A percentile compares a stretch with the other conserved stretches of the same genome.
Conservation (phyloP, 2,888 invertebrate species). For the Eulithis testata region DNA sequence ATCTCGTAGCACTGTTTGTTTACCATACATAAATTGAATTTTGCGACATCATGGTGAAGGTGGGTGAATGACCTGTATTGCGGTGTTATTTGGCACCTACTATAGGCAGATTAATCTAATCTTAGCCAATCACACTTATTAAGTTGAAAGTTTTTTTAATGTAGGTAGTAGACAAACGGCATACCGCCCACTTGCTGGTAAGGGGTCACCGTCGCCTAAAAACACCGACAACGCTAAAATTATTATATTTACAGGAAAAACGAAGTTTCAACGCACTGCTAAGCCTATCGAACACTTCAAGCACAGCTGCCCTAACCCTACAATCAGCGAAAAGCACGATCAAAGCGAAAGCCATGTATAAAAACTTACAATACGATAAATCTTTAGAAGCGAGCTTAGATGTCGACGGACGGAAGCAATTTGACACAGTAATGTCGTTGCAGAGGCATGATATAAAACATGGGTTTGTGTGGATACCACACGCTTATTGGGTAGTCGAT, state of each 20-base stretch:
- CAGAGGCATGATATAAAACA: constrained; percentile 84
- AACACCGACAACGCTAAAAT: too few species aligned
- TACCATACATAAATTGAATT: too few species aligned
- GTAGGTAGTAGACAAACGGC: too few species aligned
- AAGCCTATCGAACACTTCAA: constrained; percentile 68
- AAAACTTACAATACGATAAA: constrained; percentile 88
- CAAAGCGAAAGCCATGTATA: constrained; percentile 89
- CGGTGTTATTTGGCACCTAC: too few species aligned
- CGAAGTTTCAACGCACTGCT: constrained; percentile 76
- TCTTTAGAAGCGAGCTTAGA: constrained; percentile 88
- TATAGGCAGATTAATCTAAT: too few species aligned
- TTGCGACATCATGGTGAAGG: too few species aligned
- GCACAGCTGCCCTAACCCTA: constrained; percentile 83
- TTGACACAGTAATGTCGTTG: constrained; percentile 87
- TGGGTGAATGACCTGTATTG: too few species aligned
- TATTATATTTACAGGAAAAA: constrained; percentile 65
- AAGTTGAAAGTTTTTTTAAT: too few species aligned
- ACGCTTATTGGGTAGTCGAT: constrained; percentile 89
- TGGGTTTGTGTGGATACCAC: constrained; percentile 89
- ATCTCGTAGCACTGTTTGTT: too few species aligned
- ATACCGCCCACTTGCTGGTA: too few species aligned
- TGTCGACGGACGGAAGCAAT: constrained; percentile 89
- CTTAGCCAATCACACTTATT: too few species aligned
- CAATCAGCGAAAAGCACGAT: constrained; percentile 88
- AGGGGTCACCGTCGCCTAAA: too few species aligned